phyloP scores from a whole-genome alignment of 2,797 vertebrate species.

The Crenichthys baileyi region DNA sequence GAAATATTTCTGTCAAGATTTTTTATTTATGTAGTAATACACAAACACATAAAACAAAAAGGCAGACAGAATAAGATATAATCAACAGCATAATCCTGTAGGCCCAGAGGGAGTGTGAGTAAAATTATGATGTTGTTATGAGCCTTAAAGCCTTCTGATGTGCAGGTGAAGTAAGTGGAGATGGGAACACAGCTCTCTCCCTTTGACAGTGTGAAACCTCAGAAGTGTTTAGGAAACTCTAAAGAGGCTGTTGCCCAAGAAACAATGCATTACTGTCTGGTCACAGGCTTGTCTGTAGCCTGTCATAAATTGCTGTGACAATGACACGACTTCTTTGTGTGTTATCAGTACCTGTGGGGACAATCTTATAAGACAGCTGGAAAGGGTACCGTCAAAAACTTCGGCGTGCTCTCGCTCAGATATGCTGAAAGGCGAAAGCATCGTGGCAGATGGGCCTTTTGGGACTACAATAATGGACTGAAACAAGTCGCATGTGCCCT shows the following conservation, averaged over 20 bases:
- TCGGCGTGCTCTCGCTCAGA: conserved; percentile 35
- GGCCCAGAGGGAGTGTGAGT: conserved; percentile 15
- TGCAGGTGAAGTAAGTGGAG: conserved; percentile 23
- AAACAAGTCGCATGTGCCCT: conserved; percentile 20
- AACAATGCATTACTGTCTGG: conserved; percentile 32
- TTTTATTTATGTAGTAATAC: conserved; percentile 16
- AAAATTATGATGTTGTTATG: conserved; percentile 20
- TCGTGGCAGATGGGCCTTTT: conserved; percentile 31
- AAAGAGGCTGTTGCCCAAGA: conserved; percentile 76
- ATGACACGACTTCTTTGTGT: conserved; percentile 46
- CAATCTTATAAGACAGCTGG: conserved; percentile 17
- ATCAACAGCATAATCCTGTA: conserved; percentile 22
- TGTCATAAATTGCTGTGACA: conserved; percentile 52
- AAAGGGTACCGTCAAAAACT: conserved; percentile 38
- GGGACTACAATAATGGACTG: conserved; percentile 28
- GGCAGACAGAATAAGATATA: not conserved
- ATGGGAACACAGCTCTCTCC: conserved; percentile 52
- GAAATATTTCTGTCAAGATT: not conserved
- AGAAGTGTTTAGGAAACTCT: conserved; percentile 74
- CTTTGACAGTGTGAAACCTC: conserved; percentile 68
- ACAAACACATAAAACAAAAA: not conserved
- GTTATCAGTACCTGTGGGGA: conserved; percentile 44
- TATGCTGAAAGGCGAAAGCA: conserved; percentile 27
- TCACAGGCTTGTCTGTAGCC: conserved; percentile 29
- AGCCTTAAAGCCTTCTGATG: conserved; percentile 12